Base-by-base conservation (phyloP, 2,888 invertebrate genomes). In the Amphipoea lucens region DNA sequence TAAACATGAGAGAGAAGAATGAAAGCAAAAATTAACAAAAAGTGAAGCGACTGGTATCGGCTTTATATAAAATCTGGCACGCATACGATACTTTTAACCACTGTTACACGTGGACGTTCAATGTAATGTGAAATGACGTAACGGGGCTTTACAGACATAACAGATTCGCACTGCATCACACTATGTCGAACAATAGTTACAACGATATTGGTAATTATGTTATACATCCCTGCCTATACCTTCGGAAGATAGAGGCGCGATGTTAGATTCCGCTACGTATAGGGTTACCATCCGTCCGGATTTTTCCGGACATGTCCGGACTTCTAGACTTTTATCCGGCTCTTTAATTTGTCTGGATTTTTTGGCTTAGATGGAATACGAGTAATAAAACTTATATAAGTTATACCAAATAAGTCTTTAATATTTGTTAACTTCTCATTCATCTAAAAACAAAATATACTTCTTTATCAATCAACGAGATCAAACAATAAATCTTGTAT, bases 51-150 rank as follows among this genome's bases (percentile, higher is more conserved):
- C 65, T 40, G 6, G 12, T 3, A 40, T 23, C 12, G 12, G 40
- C 3, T 23, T 40, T 23, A 51, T 36, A 57, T 20, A 54, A 17
- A 36, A 20, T 48, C 23, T n/a, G 17, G 12, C 40, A 20, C n/a
- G 45, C 54, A 45, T 20, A 78, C 36, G 7, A 2, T 45, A 65
- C 45, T 17, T n/a, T 36, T 23, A 57, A 40, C 29, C 36, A 45
- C 20, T 66, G 40, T 7, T 29, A 4, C 40, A 48, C 48, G 54
- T n/a, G 29, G 40, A 48, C 40, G 14, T 40, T 23, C n/a, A 76
- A 60, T 51, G 65, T 65, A 60, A 75, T 48, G 82, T n/a, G 42
- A 29, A 54, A 36, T 66, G 29, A 75, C n/a, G 66, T 75, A 82
- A 82, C 57, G 57, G 57, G 17, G 17, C 7, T 36, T 42, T 42